Evolutionary conservation across 1,140 invertebrate species (phyloP).

Genomic region (Batillaria attramentaria): DNA sequence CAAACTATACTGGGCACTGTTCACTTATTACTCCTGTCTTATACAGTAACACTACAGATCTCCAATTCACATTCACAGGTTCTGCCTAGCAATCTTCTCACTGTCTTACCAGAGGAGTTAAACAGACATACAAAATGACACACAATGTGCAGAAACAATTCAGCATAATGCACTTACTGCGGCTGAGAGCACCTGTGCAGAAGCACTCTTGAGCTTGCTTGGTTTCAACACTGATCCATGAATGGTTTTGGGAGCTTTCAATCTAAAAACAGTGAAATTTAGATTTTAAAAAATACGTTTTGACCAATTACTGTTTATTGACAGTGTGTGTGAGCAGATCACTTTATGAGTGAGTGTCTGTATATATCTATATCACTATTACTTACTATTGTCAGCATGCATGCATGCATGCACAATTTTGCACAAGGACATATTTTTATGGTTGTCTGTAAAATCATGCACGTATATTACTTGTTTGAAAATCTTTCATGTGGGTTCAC

Average conservation of each 20-base stretch:
- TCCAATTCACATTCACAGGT: too few species aligned
- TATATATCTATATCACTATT: neutral
- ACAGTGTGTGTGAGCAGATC: too few species aligned
- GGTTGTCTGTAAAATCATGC: neutral
- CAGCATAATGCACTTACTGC: constrained; percentile 75
- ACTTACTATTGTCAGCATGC: too few species aligned
- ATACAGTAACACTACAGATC: too few species aligned
- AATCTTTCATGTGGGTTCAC: neutral
- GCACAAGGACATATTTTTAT: neutral
- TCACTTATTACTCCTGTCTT: too few species aligned
- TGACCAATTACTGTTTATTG: too few species aligned
- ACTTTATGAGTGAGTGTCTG: neutral
- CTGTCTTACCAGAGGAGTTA: too few species aligned
- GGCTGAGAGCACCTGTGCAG: constrained; percentile 87
- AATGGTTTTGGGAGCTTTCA: constrained; percentile 30
- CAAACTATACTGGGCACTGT: too few species aligned
- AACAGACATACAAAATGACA: neutral
- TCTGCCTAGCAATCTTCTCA: too few species aligned
- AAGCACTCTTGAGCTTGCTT: constrained; percentile 86
- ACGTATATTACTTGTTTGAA: neutral
- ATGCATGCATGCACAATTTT: neutral
- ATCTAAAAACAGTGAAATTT: constrained; percentile 5
- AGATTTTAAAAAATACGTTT: too few species aligned
- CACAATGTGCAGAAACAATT: neutral
- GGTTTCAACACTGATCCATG: constrained; percentile 85